Evolutionary conservation across 2,113 vertebrate genomes (phyloP), one percentile per base, ranked within the genome.

Genomic region (Festucalex cinctus): DNA sequence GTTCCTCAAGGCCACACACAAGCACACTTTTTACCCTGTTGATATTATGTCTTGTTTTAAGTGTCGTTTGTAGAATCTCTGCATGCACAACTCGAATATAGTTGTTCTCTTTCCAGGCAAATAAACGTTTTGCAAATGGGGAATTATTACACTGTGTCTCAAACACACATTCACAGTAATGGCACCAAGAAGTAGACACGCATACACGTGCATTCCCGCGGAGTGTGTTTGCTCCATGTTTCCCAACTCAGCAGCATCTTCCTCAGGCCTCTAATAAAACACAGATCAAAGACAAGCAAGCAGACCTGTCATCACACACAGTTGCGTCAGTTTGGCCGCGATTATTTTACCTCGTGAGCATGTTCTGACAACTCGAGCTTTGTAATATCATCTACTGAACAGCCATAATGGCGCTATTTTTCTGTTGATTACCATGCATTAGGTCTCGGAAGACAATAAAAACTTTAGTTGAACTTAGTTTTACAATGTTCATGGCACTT

Each of bases 211-310:
- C 71, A 73, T 76, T 79, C 86, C 86, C 26, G 83, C 70, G 70
- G 88, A 77, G 83, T 54, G 43, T 67, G 77, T 80, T 77, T 71
- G 76, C 84, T 67, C 77, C 83, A 83, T 86, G 78, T 88, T 88
- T 86, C 85, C 74, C 84, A 84, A 83, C 86, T 76, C 83, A 74
- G 82, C 88, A 73, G 81, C 71, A 62, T 89, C 81, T 85, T 88
- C 79, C 86, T 71, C 68, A 35, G 82, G 87, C 84, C 81, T 88
- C 79, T 87, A 84, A 82, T 89, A 88, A 89, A 90, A 90, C 80
- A 81, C 65, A 82, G 82, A 89, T 90, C 81, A 89, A 88, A 90
- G 82, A 77, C 61, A 44, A 13, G 56, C 51, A 63, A 53, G 60
- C 71, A 85, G 69, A 79, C 77, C 63, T 84, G 76, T 88, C 81